Evolutionary conservation across 2,113 vertebrate genomes (phyloP).

Genomic region (Camelus bactrianus): DNA sequence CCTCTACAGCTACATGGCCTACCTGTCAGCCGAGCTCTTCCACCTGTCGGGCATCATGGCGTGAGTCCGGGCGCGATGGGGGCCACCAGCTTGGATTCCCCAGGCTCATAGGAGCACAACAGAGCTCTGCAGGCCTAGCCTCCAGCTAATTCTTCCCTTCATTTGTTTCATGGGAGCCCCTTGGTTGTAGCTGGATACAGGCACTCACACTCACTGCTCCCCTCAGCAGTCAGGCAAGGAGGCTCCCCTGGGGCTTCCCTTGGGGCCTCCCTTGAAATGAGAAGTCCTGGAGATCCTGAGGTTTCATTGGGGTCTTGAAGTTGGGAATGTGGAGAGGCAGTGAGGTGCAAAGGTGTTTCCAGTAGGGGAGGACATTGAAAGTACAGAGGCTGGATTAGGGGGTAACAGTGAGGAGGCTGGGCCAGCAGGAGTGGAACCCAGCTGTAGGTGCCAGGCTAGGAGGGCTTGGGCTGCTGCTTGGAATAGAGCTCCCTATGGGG

Average conservation of each 20-base stretch:
- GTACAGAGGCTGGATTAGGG: not conserved
- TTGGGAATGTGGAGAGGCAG: not conserved
- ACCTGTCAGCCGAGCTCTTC: slow-evolving; percentile 97
- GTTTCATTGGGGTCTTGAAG: not conserved
- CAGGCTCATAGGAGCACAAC: fast-evolving
- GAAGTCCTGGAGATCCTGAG: not conserved
- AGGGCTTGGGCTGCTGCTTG: not conserved
- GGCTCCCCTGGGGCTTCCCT: not conserved
- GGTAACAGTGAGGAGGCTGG: not conserved
- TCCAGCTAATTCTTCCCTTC: not conserved
- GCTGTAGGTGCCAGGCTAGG: not conserved
- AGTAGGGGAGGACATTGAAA: not conserved
- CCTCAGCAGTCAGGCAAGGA: not conserved
- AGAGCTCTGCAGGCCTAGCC: not conserved
- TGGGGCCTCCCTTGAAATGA: not conserved
- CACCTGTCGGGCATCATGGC: slow-evolving; percentile 99
- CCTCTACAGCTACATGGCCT: slow-evolving; percentile 99
- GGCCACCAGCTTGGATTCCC: not conserved
- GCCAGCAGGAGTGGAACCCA: not conserved
- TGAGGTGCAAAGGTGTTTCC: not conserved
- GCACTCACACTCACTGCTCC: fast-evolving
- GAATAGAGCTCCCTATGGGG: not conserved
- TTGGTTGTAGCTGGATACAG: fast-evolving
- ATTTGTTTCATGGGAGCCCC: not conserved
- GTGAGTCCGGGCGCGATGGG: slow-evolving; percentile 88